These are phyloP conservation scores for Aromia moschata DNA, from an alignment of 2,888 invertebrate genomes.

Conservation along the genomic window DNA sequence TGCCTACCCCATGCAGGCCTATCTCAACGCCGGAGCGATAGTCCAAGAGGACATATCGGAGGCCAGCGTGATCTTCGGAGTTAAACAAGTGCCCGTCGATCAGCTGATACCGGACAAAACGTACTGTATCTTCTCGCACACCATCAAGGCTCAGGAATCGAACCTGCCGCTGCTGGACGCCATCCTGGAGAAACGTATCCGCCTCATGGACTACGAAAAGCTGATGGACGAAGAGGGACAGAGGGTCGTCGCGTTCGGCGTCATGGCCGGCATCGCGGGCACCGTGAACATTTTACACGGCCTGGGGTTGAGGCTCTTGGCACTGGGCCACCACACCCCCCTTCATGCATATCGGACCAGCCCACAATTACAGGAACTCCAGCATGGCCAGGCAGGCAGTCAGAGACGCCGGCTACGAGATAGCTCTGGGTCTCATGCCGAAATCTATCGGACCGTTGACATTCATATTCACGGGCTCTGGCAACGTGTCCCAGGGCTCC, in stretches of 20 bases:
- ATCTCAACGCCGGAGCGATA: conserved; percentile 90
- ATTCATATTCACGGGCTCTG: conserved; percentile 97
- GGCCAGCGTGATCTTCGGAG: conserved; percentile 96
- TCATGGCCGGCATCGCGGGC: conserved; percentile 98
- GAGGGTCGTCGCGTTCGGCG: conserved; percentile 97
- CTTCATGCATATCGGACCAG: conserved; percentile 97
- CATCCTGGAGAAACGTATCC: conserved; percentile 94
- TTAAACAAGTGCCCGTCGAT: conserved; percentile 91
- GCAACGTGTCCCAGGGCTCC: conserved; percentile 92
- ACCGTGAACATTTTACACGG: conserved; percentile 99
- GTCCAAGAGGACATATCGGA: conserved; percentile 97
- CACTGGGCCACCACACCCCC: conserved; percentile 72
- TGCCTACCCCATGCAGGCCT: conserved; percentile 97
- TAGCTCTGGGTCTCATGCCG: conserved; percentile 94
- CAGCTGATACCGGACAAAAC: conserved; percentile 95
- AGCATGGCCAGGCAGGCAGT: conserved; percentile 98
- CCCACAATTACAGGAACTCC: conserved; percentile 97
- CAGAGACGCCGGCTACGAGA: conserved; percentile 98
- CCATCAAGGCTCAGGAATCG: conserved; percentile 98
- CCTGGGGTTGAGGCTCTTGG: conserved; percentile 89
- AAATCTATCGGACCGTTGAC: conserved; percentile 97
- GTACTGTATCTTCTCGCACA: conserved; percentile 99
- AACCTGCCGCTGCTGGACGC: conserved; percentile 98
- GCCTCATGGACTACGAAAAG: conserved; percentile 97
- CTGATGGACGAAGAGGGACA: conserved; percentile 83